Base-by-base conservation (phyloP, 2,888 invertebrate species). In the Philopedon plagiatum region DNA sequence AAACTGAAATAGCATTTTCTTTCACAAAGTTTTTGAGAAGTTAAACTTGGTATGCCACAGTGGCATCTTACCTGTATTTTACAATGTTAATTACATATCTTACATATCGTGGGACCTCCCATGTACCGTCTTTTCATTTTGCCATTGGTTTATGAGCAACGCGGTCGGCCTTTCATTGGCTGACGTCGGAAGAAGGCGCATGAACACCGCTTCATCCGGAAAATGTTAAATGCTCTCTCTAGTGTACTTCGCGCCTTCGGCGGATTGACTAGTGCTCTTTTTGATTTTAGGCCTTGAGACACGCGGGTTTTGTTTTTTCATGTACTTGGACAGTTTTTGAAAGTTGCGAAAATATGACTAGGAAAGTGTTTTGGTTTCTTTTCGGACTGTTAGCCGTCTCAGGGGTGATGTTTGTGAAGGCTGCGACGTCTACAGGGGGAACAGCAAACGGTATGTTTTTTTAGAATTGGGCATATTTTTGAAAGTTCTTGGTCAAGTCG, bases 81-180 rank as follows among this genome's bases (percentile, higher is more conserved):
- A 72, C 83, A 84, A 84, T 83, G 83, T 82, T 85, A 85, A 84
- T 84, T 85, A 85, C 83, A 84, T 82, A 82, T 85, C 84, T 85
- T 85, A 84, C 83, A 83, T 84, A 82, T 81, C 75, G 77, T 80
- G 78, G 84, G 76, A 79, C 85, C 84, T 83, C 85, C 85, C 85
- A 85, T 85, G 83, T 82, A 82, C 83, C 84, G 84, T 85, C 84
- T 85, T 85, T 85, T 83, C 82, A 82, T 82, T 82, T 82, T 83
- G 83, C 83, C 79, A 85, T 85, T 85, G 85, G 85, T 83, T 84
- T 84, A 81, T 83, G 82, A 37, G 54, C 81, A 80, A 79, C 80
- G 81, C 80, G 81, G 84, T 82, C 77, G 82, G 80, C 81, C 76
- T 80, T 79, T 81, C 80, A 85, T 85, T 85, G 85, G 85, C 80